phyloP scores from a whole-genome alignment of 2,797 vertebrate genomes.

The Apogon hyalosoma region DNA sequence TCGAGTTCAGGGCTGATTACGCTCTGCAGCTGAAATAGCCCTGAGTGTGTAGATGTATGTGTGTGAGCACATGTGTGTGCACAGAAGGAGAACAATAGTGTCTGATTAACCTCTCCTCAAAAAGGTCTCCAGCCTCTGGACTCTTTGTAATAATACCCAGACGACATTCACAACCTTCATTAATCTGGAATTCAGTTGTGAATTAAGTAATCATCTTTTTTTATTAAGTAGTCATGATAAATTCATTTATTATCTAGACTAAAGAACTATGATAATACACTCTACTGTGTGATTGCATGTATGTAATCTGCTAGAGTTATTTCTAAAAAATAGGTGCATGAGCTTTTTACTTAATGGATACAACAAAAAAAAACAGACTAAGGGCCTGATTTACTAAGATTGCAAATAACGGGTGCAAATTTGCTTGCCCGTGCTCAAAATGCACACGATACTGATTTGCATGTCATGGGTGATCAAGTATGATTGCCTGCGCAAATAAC shows the following conservation, averaged over 20 bases:
- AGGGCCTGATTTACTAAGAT: no score
- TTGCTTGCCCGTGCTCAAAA: neutral
- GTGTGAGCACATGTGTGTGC: neutral
- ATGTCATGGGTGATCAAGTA: no score
- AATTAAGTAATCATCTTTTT: conserved; percentile 58
- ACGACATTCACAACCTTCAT: conserved; percentile 35
- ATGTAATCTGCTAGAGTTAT: conserved; percentile 8
- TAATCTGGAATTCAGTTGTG: conserved; percentile 53
- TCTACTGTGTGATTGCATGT: conserved; percentile 38
- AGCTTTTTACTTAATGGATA: conserved; percentile 8
- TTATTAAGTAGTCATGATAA: conserved; percentile 40
- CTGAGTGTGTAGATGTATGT: conserved; percentile 12
- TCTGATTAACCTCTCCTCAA: conserved; percentile 63
- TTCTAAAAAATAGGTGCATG: neutral
- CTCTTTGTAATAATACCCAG: conserved; percentile 50
- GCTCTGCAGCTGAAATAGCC: conserved; percentile 24
- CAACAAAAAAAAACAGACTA: neutral
- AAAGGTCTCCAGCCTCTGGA: conserved; percentile 35
- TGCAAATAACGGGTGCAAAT: no score
- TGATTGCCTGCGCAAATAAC: no score
- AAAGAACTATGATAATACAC: conserved; percentile 24
- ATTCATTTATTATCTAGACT: conserved; percentile 33
- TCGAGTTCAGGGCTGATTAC: conserved; percentile 53
- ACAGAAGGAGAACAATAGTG: conserved; percentile 59
- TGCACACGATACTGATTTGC: no score